These are phyloP conservation scores for Menidia beryllina DNA, from an alignment of 2,113 vertebrate genomes.

Conservation along the genomic window DNA sequence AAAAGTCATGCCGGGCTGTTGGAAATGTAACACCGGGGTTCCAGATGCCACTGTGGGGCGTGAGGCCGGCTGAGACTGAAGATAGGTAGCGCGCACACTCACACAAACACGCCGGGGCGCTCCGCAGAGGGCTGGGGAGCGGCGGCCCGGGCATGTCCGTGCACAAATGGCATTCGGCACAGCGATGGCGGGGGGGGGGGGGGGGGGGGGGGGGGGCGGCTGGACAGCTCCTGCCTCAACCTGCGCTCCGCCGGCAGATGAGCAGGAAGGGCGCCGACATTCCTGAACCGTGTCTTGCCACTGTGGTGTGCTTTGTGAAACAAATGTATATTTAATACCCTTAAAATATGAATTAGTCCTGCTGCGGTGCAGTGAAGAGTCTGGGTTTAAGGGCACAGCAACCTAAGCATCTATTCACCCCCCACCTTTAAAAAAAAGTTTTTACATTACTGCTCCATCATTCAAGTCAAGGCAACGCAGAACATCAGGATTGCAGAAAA, in stretches of 20 bases:
- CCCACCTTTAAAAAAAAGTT: too few species aligned
- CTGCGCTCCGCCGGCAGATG: conserved; percentile 4
- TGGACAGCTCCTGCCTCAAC: conserved; percentile 37
- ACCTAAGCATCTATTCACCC: conserved; percentile 6
- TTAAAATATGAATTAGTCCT: conserved; percentile 4
- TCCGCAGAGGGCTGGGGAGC: too few species aligned
- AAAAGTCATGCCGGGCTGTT: conserved; percentile 9
- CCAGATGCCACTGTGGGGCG: conserved; percentile 61
- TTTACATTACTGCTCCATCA: too few species aligned
- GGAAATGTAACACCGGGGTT: conserved; percentile 46
- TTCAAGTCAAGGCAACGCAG: too few species aligned
- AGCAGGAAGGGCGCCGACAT: neutral
- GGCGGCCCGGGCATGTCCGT: conserved; percentile 43
- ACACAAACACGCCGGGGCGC: too few species aligned
- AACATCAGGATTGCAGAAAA: too few species aligned
- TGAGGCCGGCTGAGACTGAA: conserved; percentile 23
- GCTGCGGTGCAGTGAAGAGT: neutral
- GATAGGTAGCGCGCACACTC: conserved; percentile 1
- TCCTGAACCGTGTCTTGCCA: neutral
- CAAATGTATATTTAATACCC: neutral
- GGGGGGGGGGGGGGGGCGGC: too few species aligned
- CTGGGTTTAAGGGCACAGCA: neutral
- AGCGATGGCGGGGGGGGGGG: neutral
- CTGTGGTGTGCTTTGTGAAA: neutral
- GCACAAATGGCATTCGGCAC: conserved; percentile 34